Evolutionary conservation across 2,888 invertebrate genomes (phyloP), one percentile per base, ranked within the genome.

Genomic region (Ichneumoninae sp.): DNA sequence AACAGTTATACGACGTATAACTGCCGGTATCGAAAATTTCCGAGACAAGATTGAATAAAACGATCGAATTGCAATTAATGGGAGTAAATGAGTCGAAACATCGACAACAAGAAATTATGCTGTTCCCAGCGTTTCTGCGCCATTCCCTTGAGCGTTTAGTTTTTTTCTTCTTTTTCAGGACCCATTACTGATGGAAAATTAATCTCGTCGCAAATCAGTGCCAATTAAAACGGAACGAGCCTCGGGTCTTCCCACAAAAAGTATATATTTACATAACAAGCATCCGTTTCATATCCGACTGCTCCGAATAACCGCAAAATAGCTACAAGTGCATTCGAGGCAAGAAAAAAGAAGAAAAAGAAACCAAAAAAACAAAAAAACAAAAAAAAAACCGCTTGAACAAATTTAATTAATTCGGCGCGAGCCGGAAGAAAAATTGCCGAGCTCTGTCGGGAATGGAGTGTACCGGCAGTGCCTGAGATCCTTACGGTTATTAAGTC

Each of bases 351-450:
- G 19, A 19, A 19, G 19, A 30, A 13, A n/a, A 52, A 1, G n/a
- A 69, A 33, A 8, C 19, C 19, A 36, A 22, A 36, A 36, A 36
- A 36, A 36, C 5, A 13, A 7, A 68, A 26, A 40, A 44, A 26
- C 44, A 50, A 13, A 7, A 68, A 26, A 40, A 44, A 26, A 57
- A 50, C 10, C 8, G 26, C 4, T 26, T 4, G 5, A 75, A 65
- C 16, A 16, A 60, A 60, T 65, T 75, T 22, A 4, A 36, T 75
- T 75, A 50, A 30, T 74, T 40, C 47, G 47, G 63, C 60, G 47
- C 44, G 44, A 60, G 60, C 13, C 47, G 60, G 30, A 54, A 60
- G 44, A 44, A 44, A 44, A 44, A 44, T 44, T 26, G 60, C 26
- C 60, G 44, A 44, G 74, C 8, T 65, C 30, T n/a, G 30, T 36